These are phyloP conservation scores for Ridgeia piscesae DNA, from an alignment of 1,140 invertebrate species.

Conservation along the genomic window DNA sequence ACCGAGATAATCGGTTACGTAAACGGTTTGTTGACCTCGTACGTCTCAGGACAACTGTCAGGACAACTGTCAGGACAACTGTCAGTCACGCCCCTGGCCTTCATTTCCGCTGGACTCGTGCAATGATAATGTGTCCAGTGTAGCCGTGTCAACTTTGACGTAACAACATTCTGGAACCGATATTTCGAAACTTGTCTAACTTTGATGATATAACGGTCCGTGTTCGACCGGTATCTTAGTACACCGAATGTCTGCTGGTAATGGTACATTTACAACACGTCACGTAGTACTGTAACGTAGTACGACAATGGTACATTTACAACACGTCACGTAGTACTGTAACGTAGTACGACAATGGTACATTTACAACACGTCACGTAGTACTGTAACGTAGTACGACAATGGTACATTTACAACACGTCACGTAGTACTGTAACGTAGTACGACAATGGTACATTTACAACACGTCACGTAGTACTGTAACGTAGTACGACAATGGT, in stretches of 20 bases:
- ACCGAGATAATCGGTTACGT: neutral
- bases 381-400: neutral
- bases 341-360: neutral
- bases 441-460: neutral
- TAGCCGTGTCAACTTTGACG: neutral
- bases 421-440: neutral
- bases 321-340: neutral
- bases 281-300: neutral
- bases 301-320: neutral
- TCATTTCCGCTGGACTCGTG: neutral
- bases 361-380: neutral
- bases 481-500: neutral
- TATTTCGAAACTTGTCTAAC: neutral
- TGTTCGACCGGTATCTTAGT: neutral
- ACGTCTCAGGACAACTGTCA: no score
- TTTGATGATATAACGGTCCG: neutral
- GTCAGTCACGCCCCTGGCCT: no score
- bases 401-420: neutral
- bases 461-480: neutral
- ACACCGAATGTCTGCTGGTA: neutral
- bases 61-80: no score
- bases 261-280: neutral
- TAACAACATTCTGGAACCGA: neutral
- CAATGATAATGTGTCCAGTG: neutral
- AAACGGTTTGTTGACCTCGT: neutral